Evolutionary conservation across 2,888 invertebrate species (phyloP).

Genomic region (Drosophila percnosoma): DNA sequence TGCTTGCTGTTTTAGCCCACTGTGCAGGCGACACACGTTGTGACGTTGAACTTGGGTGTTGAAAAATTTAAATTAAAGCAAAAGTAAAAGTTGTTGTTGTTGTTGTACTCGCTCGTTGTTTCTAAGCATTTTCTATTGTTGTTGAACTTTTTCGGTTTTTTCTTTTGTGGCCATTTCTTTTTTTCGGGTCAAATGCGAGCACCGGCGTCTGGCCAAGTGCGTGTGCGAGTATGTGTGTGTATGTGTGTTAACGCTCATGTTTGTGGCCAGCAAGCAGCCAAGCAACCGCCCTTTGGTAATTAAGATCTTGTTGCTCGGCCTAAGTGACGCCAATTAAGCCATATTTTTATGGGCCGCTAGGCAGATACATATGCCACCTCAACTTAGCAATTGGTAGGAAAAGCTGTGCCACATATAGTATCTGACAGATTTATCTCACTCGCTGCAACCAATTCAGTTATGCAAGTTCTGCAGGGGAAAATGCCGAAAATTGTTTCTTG

Average conservation of each 20-base stretch:
- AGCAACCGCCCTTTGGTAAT: conserved; percentile 56
- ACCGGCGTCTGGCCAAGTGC: conserved; percentile 37
- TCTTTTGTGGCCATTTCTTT: conserved; percentile 53
- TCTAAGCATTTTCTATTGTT: conserved; percentile 58
- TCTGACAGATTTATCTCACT: conserved; percentile 29
- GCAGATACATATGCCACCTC: conserved; percentile 8
- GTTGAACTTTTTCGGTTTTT: conserved; percentile 48
- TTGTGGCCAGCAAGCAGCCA: conserved; percentile 15
- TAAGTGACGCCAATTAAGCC: conserved; percentile 77
- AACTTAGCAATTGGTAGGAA: conserved; percentile 12
- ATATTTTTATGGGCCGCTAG: conserved; percentile 56
- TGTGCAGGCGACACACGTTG: conserved; percentile 42
- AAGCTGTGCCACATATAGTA: conserved; percentile 30
- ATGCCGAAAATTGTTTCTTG: conserved; percentile 42
- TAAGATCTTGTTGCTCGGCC: conserved; percentile 62
- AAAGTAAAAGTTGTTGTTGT: conserved; percentile 76
- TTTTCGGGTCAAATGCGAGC: conserved; percentile 54
- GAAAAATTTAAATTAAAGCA: conserved; percentile 67
- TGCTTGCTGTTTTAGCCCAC: conserved; percentile 19
- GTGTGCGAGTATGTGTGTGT: conserved; percentile 1
- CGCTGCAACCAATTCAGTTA: conserved; percentile 41
- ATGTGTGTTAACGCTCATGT: conserved; percentile 7
- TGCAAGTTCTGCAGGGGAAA: conserved; percentile 62
- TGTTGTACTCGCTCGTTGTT: conserved; percentile 43
- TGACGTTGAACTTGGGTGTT: conserved; percentile 74